These are phyloP conservation scores for Oreotrochilus melanogaster DNA, from an alignment of 2,113 vertebrate genomes.

Conservation along the genomic window DNA sequence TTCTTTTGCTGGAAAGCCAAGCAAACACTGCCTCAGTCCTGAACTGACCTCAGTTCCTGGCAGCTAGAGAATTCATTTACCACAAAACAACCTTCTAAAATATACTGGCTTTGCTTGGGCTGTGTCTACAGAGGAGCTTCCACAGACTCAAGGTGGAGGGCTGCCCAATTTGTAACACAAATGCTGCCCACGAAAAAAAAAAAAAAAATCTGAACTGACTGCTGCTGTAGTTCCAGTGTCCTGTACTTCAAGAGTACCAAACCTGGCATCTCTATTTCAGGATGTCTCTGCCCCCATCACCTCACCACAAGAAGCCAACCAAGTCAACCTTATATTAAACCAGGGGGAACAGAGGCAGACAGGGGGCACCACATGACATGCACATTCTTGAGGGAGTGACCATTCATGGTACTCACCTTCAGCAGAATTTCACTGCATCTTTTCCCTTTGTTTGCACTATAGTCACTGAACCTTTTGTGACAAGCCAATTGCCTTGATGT, in stretches of 20 bases:
- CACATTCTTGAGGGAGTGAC: not conserved
- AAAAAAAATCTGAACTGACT: not conserved
- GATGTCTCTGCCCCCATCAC: not conserved
- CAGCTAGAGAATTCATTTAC: not conserved
- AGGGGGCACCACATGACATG: rapidly evolving
- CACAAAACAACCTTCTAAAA: not conserved
- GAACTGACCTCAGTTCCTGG: not conserved
- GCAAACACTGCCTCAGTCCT: not conserved
- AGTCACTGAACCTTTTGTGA: not conserved
- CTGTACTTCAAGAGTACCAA: not conserved
- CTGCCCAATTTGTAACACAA: not conserved
- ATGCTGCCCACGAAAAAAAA: not conserved
- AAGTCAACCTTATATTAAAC: not conserved
- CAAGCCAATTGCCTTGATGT: rapidly evolving
- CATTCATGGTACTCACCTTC: no score
- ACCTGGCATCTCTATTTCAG: not conserved
- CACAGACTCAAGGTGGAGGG: not conserved
- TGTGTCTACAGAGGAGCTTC: not conserved
- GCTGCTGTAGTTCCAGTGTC: not conserved
- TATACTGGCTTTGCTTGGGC: not conserved
- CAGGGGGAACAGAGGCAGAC: not conserved
- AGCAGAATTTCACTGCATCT: not conserved
- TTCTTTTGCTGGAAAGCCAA: not conserved
- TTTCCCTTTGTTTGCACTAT: not conserved
- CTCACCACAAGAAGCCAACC: not conserved